Evolutionary conservation across 2,113 vertebrate species (phyloP), one percentile per base, ranked within the genome.

Genomic region (Athene cunicularia): DNA sequence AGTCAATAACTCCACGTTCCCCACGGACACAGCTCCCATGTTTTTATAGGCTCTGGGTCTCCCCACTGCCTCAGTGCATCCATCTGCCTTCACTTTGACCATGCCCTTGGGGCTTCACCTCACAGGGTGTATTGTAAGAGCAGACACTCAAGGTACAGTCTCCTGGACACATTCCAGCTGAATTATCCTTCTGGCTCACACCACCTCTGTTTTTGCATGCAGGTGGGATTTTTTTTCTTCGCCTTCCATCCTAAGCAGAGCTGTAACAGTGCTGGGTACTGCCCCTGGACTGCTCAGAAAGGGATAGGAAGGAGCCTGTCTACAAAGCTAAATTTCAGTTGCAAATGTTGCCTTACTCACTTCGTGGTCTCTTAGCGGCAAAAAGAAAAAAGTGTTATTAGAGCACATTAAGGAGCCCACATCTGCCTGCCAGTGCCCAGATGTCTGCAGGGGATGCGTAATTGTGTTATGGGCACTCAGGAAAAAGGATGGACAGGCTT

Each of bases 1-100:
- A 67, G 70, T 91, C 73, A 41, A 97, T 95, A 94, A 60, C 14
- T 32, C 88, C 75, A n/a, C 3, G 7, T 28, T 96, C 88, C 88
- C 96, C 35, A 59, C 0, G 14, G 95, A 62, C 59, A 63, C 52
- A 80, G 12, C 32, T 91, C 79, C 70, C 1, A 9, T 89, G 33
- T 13, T 93, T 63, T 63, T 84, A 50, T 12, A 83, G 80, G 87
- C 41, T 84, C 41, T 63, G 55, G 37, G 24, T 85, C 91, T 89
- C 82, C 49, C 55, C 52, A 50, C 52, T 74, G 41, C 28, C 59
- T n/a, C 2, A 24, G 35, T 59, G 52, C 63, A 64, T 76, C 77
- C 66, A 26, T 72, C 82, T 89, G 22, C 81, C 50, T 93, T 86
- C 47, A 13, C 72, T 88, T 45, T 32, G 16, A 45, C 67, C 6